Evolutionary conservation across 1,140 invertebrate species (phyloP), one percentile per base, ranked within the genome.

Genomic region (Drosophila nasuta): DNA sequence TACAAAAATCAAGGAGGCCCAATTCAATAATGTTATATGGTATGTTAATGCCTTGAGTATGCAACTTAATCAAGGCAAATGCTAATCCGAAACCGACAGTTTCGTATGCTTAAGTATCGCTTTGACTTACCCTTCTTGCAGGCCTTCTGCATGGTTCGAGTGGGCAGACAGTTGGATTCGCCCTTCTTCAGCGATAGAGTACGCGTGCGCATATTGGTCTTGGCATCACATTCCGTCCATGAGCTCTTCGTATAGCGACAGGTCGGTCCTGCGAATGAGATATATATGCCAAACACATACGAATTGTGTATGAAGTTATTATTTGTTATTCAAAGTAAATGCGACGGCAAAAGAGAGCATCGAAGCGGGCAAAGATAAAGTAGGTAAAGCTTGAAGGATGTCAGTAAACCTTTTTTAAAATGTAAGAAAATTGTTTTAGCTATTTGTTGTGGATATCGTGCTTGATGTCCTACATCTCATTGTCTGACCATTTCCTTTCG

Each of bases 161-260:
- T 96, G 64, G 94, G 94, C 81, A 96, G 95, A 93, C 97, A 98
- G 62, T 94, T 94, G 20, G 94, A 94, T 82, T 97, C 96, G 52
- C 96, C 96, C 89, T 96, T 97, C 93, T 97, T 97, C 77, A 98
- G 93, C 13, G 95, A 97, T 56, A 97, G 93, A 17, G 95, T 96
- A 65, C 97, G 94, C 11, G 96, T 95, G 76, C 96, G 94, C 81
- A 95, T 95, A 92, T 97, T 97, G 33, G 95, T 96, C 90, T 96
- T 96, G 43, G 94, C 79, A 91, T 97, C 96, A 91, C 97, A 98
- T 75, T 97, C 96, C 49, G 96, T 95, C 97, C 97, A 98, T 57
- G 96, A 93, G 70, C 96, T 95, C 90, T 97, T 96, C 43, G 94
- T 93, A 92, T 97, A 98, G 89, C 96, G 95, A 93, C 97, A 98